Evolutionary conservation across 1,140 invertebrate genomes (phyloP).

Genomic region (Ctenoplectra terminalis): DNA sequence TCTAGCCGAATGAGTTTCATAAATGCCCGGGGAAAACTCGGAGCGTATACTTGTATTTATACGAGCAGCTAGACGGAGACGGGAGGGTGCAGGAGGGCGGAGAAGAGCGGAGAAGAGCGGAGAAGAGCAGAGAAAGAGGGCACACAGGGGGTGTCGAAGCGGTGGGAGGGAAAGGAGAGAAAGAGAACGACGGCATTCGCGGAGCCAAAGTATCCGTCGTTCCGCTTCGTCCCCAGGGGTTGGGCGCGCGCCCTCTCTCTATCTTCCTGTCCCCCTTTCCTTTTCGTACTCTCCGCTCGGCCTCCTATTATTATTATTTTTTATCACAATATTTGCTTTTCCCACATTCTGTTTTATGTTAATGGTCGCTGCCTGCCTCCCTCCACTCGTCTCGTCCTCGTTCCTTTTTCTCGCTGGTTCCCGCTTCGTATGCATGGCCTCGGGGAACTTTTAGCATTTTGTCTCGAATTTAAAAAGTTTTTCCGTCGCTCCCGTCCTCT

Average conservation of each 20-base stretch:
- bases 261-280: conserved; percentile 9
- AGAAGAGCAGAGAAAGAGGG: conserved; percentile 43
- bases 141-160: background rate
- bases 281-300: conserved; percentile 52
- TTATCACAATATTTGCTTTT: conserved; percentile 82
- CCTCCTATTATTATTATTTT: conserved; percentile 80
- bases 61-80: conserved; percentile 46
- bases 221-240: conserved; percentile 65
- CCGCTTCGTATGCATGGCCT: conserved; percentile 77
- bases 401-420: conserved; percentile 60
- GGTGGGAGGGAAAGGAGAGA: conserved; percentile 33
- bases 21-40: conserved; percentile 77
- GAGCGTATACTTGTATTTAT: conserved; percentile 75
- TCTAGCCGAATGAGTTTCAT: conserved; percentile 81
- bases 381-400: conserved; percentile 55
- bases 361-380: conserved; percentile 71
- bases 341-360: conserved; percentile 82
- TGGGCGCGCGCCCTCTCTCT: conserved; percentile 54
- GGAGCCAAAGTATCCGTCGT: conserved; percentile 71
- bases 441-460: conserved; percentile 80
- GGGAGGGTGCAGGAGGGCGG: conserved; percentile 9
- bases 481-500: conserved; percentile 58
- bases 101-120: background rate
- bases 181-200: conserved; percentile 55
- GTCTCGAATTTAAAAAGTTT: conserved; percentile 79